phyloP scores from a whole-genome alignment of 2,888 invertebrate genomes.

The Trichacis sp. region DNA sequence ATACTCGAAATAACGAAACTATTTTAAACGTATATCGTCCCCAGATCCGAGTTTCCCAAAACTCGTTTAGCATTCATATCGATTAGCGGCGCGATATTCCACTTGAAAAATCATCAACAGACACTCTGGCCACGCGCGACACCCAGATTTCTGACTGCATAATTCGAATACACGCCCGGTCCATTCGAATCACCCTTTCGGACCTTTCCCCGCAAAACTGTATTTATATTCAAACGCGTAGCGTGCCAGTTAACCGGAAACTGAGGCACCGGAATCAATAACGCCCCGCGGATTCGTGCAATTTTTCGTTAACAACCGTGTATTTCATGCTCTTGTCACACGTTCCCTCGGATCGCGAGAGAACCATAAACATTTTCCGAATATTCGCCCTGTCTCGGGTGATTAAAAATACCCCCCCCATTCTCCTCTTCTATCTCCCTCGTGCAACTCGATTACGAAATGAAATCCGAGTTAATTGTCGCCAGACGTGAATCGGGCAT shows the following conservation, averaged over 20 bases:
- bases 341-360: background rate
- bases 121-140: background rate
- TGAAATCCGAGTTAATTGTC: background rate
- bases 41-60: no score
- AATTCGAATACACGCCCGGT: background rate
- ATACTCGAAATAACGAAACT: no score
- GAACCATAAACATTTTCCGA: background rate
- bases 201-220: slow-evolving; percentile 1
- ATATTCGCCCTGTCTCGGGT: background rate
- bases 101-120: slow-evolving; percentile 1
- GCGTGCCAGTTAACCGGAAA: background rate
- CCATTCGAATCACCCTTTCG: background rate
- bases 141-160: background rate
- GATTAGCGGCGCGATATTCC: background rate
- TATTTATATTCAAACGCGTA: background rate
- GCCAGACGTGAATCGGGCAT: background rate
- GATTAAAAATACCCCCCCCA: background rate
- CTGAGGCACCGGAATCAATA: background rate
- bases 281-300: background rate
- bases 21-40: no score
- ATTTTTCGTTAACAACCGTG: background rate
- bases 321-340: background rate
- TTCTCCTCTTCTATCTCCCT: background rate
- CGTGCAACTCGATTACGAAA: background rate
- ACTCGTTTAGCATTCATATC: no score